Conservation (phyloP, 2,113 vertebrate genomes). For the Turdus rufiventris region DNA sequence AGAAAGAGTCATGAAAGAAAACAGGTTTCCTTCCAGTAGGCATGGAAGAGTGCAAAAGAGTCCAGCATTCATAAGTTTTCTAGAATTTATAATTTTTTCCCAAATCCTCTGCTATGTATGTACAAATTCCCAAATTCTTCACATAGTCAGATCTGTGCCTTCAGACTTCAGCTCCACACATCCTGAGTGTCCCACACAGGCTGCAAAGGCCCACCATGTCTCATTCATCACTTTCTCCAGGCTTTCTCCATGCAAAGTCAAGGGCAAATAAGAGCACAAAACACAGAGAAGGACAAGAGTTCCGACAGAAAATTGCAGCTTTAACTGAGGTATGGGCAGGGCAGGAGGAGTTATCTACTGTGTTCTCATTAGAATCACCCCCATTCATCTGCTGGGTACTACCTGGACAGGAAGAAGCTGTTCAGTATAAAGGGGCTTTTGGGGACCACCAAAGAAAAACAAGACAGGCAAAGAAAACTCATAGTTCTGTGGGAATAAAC, state of each 20-base stretch:
- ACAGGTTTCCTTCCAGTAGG: neutral
- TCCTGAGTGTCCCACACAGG: neutral
- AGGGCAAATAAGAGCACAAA: neutral
- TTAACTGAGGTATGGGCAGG: neutral
- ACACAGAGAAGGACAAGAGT: neutral
- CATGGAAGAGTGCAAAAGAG: neutral
- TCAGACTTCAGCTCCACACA: neutral
- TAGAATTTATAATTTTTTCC: neutral
- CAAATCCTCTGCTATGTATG: neutral
- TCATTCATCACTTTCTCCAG: neutral
- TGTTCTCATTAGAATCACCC: neutral
- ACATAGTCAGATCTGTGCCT: neutral
- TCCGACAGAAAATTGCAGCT: neutral
- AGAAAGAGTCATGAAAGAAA: neutral
- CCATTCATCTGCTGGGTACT: neutral
- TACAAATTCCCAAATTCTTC: neutral
- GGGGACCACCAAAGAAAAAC: neutral
- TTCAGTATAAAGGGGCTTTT: neutral
- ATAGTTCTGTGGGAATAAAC: rapidly evolving
- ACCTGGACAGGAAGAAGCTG: rapidly evolving
- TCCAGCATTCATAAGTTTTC: neutral
- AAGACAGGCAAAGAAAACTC: neutral
- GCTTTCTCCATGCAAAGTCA: neutral
- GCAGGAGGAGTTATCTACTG: neutral
- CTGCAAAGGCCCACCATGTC: neutral